Evolutionary conservation across 2,797 vertebrate species (phyloP).

Genomic region (Sparidentex hasta): DNA sequence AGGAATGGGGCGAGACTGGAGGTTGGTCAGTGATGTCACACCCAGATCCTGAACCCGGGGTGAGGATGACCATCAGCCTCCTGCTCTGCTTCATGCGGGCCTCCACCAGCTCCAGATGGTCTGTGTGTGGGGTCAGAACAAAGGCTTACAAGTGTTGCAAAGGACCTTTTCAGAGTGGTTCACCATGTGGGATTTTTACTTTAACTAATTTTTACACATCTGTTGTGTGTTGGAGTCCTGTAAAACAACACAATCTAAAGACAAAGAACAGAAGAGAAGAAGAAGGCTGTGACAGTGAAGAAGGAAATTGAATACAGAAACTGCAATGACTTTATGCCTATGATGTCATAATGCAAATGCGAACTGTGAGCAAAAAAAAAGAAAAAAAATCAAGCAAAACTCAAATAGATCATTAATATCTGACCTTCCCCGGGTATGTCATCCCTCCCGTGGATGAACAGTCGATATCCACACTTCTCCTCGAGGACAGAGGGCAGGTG

Average conservation of each 20-base stretch:
- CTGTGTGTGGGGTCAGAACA: conserved; percentile 62
- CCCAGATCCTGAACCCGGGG: conserved; percentile 42
- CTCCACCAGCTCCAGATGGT: conserved; percentile 80
- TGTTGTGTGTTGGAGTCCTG: not conserved
- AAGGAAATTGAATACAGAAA: not conserved
- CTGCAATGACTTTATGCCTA: not conserved
- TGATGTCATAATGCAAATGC: not conserved
- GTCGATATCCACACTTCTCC: conserved; percentile 86
- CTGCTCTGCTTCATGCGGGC: conserved; percentile 85
- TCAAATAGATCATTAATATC: not conserved
- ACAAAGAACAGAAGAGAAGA: no score
- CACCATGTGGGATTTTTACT: not conserved
- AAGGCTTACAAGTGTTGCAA: no score
- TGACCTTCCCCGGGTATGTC: conserved; percentile 90
- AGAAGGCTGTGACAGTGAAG: not conserved
- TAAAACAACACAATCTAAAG: not conserved
- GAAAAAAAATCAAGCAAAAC: not conserved
- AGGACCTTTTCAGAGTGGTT: not conserved
- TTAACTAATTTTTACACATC: not conserved
- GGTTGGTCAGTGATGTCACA: conserved; percentile 7
- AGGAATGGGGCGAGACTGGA: not conserved
- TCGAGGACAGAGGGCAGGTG: conserved; percentile 88
- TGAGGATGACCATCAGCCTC: conserved; percentile 87
- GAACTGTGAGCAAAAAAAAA: no score
- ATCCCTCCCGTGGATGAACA: conserved; percentile 92